Base-by-base conservation (phyloP, 2,888 invertebrate species). In the Muschampia plurimacula region DNA sequence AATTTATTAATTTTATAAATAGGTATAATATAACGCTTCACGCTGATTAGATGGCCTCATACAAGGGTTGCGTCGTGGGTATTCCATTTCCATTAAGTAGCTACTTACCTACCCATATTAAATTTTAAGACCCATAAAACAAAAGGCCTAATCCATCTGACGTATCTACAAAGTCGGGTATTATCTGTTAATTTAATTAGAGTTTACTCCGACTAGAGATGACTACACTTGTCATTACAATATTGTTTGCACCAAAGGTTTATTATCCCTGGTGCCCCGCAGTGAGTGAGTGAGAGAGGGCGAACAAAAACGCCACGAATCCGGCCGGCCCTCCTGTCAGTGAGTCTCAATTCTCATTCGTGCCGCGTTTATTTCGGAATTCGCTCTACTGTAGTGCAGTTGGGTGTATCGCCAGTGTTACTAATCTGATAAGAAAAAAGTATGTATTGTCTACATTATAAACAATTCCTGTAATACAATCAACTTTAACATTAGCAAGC, bases 241-340 rank as follows among this genome's bases (percentile, higher is more conserved):
- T n/a, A 6, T 1, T 60, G 0, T 5, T 60, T 60, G 13, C 9
- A 68, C 83, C 82, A 83, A 89, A 83, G 76, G 90, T 92, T 91
- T 79, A 22, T 72, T 67, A 83, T 62, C 77, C 55, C 86, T 84
- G 82, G 62, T 69, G 66, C 76, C 67, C 71, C 75, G 76, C 70
- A 76, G 78, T 79, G 87, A 90, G 89, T 85, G 90, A 89, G n/a
- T n/a, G 92, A 92, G 86, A 83, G 92, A 92, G 86, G 83, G 89
- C 86, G 81, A 89, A 90, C 88, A 86, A 87, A 85, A 88, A 86
- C 88, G 84, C 77, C 81, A 81, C 86, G 84, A 86, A 82, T 81
- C 83, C 87, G 84, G 82, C 86, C 88, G 86, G 84, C 85, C 85
- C 84, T 85, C 80, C 81, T 76, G 84, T n/a, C n/a, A n/a, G n/a